Percentiles rank a stretch among this genome's conserved stretches.
Evolutionary conservation across 2,113 vertebrate genomes (phyloP).

Genomic region (Vicugna pacos): DNA sequence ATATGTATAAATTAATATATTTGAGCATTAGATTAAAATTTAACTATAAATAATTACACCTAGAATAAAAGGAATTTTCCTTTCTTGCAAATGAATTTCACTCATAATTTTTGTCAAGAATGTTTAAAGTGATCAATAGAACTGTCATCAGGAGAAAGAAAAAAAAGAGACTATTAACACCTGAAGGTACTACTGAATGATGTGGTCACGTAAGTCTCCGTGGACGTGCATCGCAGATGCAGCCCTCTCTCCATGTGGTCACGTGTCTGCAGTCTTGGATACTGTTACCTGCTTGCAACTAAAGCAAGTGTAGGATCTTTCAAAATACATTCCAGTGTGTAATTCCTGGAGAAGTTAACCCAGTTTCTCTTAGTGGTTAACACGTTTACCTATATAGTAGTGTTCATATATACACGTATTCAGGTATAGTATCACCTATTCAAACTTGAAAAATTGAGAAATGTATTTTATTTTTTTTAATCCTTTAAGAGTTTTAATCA

Average conservation of each 20-base stretch:
- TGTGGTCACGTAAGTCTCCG: not conserved
- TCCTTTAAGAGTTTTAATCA: not conserved
- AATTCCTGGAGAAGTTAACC: not conserved
- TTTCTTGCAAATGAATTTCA: not conserved
- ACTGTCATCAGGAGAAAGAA: not conserved
- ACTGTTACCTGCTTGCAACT: not conserved
- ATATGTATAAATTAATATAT: not conserved
- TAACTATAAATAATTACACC: not conserved
- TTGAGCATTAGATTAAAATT: not conserved
- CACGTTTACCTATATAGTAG: not conserved
- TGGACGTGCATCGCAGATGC: not conserved
- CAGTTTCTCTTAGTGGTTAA: not conserved
- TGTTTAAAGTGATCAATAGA: not conserved
- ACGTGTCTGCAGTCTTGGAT: not conserved
- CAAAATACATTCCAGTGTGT: not conserved
- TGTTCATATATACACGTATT: not conserved
- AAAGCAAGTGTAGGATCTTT: not conserved
- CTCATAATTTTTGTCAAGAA: not conserved
- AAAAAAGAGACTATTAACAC: not conserved
- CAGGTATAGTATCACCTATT: not conserved
- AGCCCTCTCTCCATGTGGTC: not conserved
- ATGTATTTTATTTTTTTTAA: not conserved
- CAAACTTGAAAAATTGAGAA: not conserved
- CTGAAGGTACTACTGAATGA: not conserved
- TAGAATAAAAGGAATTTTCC: not conserved